These are phyloP conservation scores for Spialia ferax DNA, from an alignment of 2,888 invertebrate species.

Conservation along the genomic window DNA sequence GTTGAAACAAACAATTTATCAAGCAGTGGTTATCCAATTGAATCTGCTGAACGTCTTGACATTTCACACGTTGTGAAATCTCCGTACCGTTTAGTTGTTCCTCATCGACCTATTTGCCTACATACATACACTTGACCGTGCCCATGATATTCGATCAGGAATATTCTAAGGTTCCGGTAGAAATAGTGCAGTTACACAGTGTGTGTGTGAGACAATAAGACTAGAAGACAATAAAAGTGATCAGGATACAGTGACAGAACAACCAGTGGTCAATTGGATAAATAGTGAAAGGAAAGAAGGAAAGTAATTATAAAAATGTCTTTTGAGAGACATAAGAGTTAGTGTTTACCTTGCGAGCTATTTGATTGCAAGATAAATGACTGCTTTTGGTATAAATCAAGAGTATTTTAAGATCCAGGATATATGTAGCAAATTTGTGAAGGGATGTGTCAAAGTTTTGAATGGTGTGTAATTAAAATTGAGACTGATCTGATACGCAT, in stretches of 20 bases:
- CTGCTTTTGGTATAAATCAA: too few species aligned
- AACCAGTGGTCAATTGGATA: too few species aligned
- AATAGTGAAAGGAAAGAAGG: not conserved
- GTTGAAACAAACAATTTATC: too few species aligned
- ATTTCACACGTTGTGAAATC: slow-evolving; percentile 40
- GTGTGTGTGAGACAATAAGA: not conserved
- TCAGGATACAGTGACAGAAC: not conserved
- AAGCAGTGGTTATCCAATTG: slow-evolving; percentile 18
- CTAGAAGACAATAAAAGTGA: not conserved
- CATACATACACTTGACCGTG: slow-evolving; percentile 64
- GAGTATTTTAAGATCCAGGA: too few species aligned
- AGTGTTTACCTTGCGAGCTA: too few species aligned
- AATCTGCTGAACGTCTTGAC: slow-evolving; percentile 21
- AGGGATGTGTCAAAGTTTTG: too few species aligned
- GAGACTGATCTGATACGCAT: too few species aligned
- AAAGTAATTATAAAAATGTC: not conserved
- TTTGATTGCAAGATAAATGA: too few species aligned
- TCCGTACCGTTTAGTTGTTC: slow-evolving; percentile 51
- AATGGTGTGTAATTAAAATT: too few species aligned
- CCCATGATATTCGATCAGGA: slow-evolving; percentile 74
- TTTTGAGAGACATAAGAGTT: too few species aligned
- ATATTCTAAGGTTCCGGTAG: slow-evolving; percentile 27
- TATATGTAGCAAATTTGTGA: too few species aligned
- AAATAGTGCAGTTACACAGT: not conserved
- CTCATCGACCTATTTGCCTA: slow-evolving; percentile 69